Base-by-base conservation (phyloP, 2,797 vertebrate species). In the Triplophysa yarkandensis region DNA sequence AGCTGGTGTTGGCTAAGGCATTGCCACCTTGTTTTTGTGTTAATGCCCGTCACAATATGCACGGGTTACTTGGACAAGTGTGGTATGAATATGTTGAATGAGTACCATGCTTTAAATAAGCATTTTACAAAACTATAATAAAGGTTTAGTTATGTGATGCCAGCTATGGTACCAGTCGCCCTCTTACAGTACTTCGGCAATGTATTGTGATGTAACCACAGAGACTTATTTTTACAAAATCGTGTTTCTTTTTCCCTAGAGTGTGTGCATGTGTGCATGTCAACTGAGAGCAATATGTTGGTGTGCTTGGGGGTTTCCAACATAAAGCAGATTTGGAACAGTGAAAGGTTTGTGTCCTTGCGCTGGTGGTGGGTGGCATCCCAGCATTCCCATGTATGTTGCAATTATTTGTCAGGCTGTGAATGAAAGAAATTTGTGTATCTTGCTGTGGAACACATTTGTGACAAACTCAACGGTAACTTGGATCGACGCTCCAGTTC, bases 331-430 rank as follows among this genome's bases (percentile, higher is more conserved):
- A 77, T 76, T 79, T 57, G 44, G 82, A 90, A 90, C 90, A 92
- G 89, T 90, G 87, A 78, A 77, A 77, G 57, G 83, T 88, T 85
- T 91, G 88, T 92, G 85, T 86, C 80, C 77, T 58, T 64, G 64
- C 79, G 73, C 83, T 88, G 87, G 27, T 82, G 46, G 87, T 91
- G 89, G 91, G 91, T 91, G 91, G 88, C 87, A 89, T 91, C 86
- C 81, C 67, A 74, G 73, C 85, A 88, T 88, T 89, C 87, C 87
- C 87, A 86, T 88, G 88, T 76, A 72, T 64, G 48, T 70, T 77
- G 58, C 63, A 64, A 64, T 57, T 78, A 78, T 82, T 52, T 78
- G 52, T 50, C 68, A 69, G 71, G 76, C 43, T 74, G 48, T 69
- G 71, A 76, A 62, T 50, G 43, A 44, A 65, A 66, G 25, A 72